Conservation (phyloP, 2,113 vertebrate species). For the Rynchops niger region DNA sequence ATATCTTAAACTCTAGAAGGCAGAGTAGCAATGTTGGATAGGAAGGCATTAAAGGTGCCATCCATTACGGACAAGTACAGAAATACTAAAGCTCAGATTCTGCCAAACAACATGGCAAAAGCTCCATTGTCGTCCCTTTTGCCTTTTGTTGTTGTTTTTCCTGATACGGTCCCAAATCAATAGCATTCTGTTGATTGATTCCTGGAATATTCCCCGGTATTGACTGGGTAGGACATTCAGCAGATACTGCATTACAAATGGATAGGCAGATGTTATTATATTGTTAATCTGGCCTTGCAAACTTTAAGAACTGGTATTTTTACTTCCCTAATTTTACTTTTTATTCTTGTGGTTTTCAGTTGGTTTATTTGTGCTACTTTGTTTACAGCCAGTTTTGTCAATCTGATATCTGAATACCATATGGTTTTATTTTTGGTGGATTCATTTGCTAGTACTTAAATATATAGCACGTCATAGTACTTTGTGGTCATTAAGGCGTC, state of each 20-base stretch:
- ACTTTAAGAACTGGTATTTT: neutral
- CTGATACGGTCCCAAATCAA: neutral
- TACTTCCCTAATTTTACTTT: neutral
- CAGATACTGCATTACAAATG: neutral
- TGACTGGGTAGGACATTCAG: neutral
- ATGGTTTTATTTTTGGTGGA: neutral
- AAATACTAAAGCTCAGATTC: neutral
- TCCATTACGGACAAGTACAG: neutral
- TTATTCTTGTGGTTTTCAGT: neutral
- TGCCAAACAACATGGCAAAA: neutral
- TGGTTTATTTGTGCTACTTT: neutral
- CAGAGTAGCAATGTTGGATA: neutral
- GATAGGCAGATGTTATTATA: neutral
- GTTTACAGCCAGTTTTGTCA: neutral
- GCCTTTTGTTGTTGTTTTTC: neutral
- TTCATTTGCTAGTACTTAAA: neutral
- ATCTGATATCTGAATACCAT: neutral
- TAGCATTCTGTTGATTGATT: neutral
- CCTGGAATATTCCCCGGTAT: neutral
- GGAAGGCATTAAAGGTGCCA: neutral
- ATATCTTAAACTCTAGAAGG: neutral
- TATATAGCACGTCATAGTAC: no score
- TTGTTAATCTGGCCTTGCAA: neutral
- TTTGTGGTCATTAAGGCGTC: neutral
- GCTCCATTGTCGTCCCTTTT: neutral